Conservation (phyloP, 2,888 invertebrate species). For the Drosophila gaucha region DNA sequence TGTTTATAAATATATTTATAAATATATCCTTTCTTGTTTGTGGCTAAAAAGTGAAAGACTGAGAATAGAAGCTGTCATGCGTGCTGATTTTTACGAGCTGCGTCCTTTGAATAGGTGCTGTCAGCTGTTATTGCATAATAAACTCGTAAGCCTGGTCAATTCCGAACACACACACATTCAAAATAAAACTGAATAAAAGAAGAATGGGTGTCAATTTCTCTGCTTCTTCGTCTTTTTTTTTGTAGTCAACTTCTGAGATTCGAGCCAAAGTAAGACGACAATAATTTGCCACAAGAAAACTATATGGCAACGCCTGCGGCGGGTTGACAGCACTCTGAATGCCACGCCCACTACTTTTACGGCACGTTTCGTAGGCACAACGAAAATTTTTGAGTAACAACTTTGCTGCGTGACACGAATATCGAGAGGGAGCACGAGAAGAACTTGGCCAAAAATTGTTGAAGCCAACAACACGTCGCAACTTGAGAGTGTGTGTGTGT, state of each 20-base stretch:
- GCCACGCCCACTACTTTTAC: constrained; percentile 43
- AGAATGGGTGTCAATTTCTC: neutral
- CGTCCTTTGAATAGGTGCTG: constrained; percentile 8
- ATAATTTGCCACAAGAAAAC: constrained; percentile 24
- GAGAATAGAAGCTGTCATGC: constrained; percentile 2
- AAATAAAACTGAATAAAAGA: constrained; percentile 2
- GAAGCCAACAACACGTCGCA: constrained; percentile 21
- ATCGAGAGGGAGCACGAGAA: constrained; percentile 35
- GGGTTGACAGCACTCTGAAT: neutral
- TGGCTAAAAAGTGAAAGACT: neutral
- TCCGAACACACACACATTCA: constrained; percentile 2
- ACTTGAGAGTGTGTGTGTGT: neutral
- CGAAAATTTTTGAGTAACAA: constrained; percentile 70
- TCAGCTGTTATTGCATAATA: constrained; percentile 62
- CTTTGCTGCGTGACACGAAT: constrained; percentile 71
- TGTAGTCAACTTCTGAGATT: constrained; percentile 18
- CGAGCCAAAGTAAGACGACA: constrained; percentile 6
- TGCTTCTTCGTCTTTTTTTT: neutral
- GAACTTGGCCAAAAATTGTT: constrained; percentile 63
- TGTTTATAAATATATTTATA: neutral
- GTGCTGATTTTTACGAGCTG: constrained; percentile 9
- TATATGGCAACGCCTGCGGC: constrained; percentile 21
- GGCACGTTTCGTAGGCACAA: constrained; percentile 61
- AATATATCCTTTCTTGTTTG: neutral
- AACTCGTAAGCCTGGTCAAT: constrained; percentile 47